Conservation (phyloP, 2,113 vertebrate species). For the Sceloporus tristichus region DNA sequence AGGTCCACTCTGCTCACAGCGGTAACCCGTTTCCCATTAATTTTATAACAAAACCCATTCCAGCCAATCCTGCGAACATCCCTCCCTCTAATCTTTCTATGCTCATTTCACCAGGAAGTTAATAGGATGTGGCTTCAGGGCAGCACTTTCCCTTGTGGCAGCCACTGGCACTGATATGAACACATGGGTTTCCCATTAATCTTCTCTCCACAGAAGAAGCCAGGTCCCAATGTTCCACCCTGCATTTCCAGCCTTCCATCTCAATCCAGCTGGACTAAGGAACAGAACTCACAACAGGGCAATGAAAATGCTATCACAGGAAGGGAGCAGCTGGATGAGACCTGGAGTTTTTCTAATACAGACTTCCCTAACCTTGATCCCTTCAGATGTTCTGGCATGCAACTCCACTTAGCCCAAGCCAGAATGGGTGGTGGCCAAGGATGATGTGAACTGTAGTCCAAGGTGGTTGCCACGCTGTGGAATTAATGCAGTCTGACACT, state of each 20-base stretch:
- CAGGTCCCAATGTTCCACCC: background rate
- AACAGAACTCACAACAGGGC: background rate
- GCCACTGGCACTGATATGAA: rapidly evolving
- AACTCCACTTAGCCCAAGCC: background rate
- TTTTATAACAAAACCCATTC: constrained; percentile 47
- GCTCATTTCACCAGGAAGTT: constrained; percentile 55
- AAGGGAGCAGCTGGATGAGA: background rate
- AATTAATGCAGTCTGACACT: too few species aligned
- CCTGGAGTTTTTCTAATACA: background rate
- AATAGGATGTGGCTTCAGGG: constrained; percentile 36
- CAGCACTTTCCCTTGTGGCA: constrained; percentile 38
- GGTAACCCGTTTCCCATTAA: constrained; percentile 47
- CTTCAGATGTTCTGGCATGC: background rate
- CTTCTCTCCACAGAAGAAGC: background rate
- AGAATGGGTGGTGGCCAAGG: background rate
- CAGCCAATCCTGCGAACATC: constrained; percentile 47
- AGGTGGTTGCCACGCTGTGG: too few species aligned
- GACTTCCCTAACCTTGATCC: background rate
- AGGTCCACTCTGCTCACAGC: constrained; percentile 33
- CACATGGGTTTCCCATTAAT: rapidly evolving
- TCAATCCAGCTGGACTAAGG: background rate
- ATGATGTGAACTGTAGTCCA: background rate
- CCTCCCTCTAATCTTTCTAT: constrained; percentile 7
- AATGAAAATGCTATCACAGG: background rate
- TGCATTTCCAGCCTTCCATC: background rate